A percentile compares a stretch with the other conserved stretches of the same genome.
Evolutionary conservation across 2,888 invertebrate genomes (phyloP).

Genomic region (Fragum sueziense): DNA sequence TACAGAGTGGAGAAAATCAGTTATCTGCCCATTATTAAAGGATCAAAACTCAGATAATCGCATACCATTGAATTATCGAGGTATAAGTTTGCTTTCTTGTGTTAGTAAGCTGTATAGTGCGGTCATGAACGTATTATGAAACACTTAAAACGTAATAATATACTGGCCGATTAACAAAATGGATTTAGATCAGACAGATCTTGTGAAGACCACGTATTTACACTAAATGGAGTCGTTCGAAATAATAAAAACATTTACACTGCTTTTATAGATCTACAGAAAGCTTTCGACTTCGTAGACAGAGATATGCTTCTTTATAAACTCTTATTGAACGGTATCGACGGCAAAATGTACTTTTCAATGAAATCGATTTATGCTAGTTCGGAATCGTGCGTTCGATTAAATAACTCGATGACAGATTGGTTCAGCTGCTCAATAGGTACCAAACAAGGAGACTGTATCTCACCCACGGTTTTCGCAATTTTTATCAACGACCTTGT

Average conservation of each 20-base stretch:
- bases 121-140: constrained; percentile 28
- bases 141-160: constrained; percentile 21
- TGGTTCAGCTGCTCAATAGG: too few relatives aligned
- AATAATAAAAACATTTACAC: constrained; percentile 15
- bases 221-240: constrained; percentile 26
- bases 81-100: constrained; percentile 34
- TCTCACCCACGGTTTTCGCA: too few relatives aligned
- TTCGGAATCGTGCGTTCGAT: too few relatives aligned
- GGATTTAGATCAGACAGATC: constrained; percentile 40
- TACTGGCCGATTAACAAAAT: constrained; percentile 47
- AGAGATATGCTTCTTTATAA: too few relatives aligned
- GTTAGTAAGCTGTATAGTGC: constrained; percentile 44
- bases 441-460: too few relatives aligned
- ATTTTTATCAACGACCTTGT: too few relatives aligned
- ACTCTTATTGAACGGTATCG: too few relatives aligned
- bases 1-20: constrained; percentile 26
- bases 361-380: too few relatives aligned
- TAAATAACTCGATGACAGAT: too few relatives aligned
- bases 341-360: too few relatives aligned
- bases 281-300: too few relatives aligned
- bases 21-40: constrained; percentile 21
- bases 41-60: constrained; percentile 5
- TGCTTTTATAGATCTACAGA: too few relatives aligned
- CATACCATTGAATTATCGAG: constrained; percentile 22
- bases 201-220: constrained; percentile 46